Evolutionary conservation across 2,888 invertebrate genomes (phyloP).

Genomic region (Ypsolopha scabrella): DNA sequence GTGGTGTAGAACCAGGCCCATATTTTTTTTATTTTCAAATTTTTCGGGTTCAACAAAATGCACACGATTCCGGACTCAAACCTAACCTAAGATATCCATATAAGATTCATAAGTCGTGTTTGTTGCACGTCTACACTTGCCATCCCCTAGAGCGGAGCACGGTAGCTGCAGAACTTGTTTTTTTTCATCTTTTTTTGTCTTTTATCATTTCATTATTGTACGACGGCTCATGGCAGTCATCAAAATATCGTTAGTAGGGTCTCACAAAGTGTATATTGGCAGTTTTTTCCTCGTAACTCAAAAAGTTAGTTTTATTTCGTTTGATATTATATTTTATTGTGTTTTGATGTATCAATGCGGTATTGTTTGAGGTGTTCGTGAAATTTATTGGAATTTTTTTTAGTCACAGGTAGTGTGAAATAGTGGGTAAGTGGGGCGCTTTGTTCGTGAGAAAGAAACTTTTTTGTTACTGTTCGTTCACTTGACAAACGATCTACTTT

Average conservation of each 20-base stretch:
- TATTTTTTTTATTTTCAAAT: too few relatives aligned
- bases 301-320: constrained; percentile 26
- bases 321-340: constrained; percentile 23
- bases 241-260: constrained; percentile 59
- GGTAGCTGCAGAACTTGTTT: constrained; percentile 28
- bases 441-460: not conserved
- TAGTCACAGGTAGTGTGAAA: constrained; percentile 22
- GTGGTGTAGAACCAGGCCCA: too few relatives aligned
- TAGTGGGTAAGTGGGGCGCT: constrained; percentile 9
- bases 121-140: constrained; percentile 8
- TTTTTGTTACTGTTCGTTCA: not conserved
- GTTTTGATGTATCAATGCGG: constrained; percentile 29
- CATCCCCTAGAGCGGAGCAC: constrained; percentile 19
- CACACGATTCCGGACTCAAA: too few relatives aligned
- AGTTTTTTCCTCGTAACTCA: constrained; percentile 59
- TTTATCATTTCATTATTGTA: constrained; percentile 54
- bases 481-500: not conserved
- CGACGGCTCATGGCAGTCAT: constrained; percentile 37
- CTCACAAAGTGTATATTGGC: constrained; percentile 46
- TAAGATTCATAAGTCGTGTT: not conserved
- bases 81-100: too few relatives aligned
- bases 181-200: constrained; percentile 23
- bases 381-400: constrained; percentile 13
- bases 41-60: too few relatives aligned
- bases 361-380: constrained; percentile 13